Evolutionary conservation across 2,797 vertebrate genomes (phyloP), one percentile per base, ranked within the genome.

Genomic region (Brachymystax lenok): DNA sequence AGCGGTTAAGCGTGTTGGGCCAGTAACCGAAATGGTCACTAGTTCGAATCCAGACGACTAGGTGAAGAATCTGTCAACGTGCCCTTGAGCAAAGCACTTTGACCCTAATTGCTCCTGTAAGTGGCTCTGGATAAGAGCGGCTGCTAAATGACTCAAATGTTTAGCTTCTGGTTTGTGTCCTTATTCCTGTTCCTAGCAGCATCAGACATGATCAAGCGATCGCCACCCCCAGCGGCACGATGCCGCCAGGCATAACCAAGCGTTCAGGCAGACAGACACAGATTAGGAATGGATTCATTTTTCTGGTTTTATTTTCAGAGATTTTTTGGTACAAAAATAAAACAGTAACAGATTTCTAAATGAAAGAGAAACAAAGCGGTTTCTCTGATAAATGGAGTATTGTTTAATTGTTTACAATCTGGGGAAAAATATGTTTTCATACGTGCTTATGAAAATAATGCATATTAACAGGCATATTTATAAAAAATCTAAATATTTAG

Each of bases 301-400:
- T 52, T 73, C 21, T 24, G 69, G 5, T 3, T 74, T 81, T 76
- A 86, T 78, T 73, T 17, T 33, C 61, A 19, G 33, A 2, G n/a
- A 63, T 74, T 68, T 8, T 71, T 46, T 40, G 66, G 71, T 86
- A 89, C 77, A 90, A 89, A 87, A 91, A 85, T 79, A 85, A 84
- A 84, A 17, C 54, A 73, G 24, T 74, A 80, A 76, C 7, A 24
- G 1, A 79, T 13, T 52, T 75, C 50, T 28, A 69, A 74, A 13
- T 5, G 10, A 68, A n/a, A 59, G 61, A 80, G 72, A 3, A 5
- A 12, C 79, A n/a, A 76, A 4, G 30, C 12, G 7, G 14, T 19
- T 21, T n/a, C 17, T n/a, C 6, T 59, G 56, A 21, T 59, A 59
- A 59, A 59, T 7, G n/a, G 56, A 19, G 17, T 21, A 59, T 59